phyloP scores from a whole-genome alignment of 1,140 invertebrate genomes.

The Pristionchus pacificus region DNA sequence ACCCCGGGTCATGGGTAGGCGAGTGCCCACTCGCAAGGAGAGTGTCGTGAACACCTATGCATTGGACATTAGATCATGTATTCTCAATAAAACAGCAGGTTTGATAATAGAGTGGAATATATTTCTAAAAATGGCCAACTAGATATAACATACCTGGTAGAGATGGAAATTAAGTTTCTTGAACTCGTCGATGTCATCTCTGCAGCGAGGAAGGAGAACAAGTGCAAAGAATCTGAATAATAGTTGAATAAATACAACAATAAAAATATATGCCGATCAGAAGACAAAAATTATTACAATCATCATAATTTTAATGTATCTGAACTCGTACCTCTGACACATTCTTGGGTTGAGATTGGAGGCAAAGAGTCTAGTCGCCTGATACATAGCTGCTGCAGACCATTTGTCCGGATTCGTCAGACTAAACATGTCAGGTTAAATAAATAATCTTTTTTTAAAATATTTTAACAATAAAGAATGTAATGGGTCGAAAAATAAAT shows the following conservation, averaged over 20 bases:
- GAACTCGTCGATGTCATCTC: conserved; percentile 91
- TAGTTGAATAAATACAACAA: conserved; percentile 2
- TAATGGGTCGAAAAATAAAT: conserved; percentile 6
- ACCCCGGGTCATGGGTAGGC: no score
- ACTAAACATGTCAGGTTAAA: conserved; percentile 27
- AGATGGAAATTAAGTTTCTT: conserved; percentile 94
- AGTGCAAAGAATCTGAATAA: conserved; percentile 78
- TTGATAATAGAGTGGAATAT: no score
- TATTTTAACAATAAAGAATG: neutral
- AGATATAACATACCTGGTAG: conserved; percentile 69
- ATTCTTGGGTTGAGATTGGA: conserved; percentile 92
- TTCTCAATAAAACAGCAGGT: no score
- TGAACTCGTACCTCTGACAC: conserved; percentile 74
- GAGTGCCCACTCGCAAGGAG: no score
- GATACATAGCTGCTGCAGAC: conserved; percentile 88
- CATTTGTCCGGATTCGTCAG: conserved; percentile 65
- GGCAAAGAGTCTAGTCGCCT: conserved; percentile 87
- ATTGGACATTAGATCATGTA: no score
- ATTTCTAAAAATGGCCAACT: no score
- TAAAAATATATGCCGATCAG: no score
- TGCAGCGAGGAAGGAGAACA: conserved; percentile 80
- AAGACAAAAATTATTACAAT: no score
- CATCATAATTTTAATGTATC: no score
- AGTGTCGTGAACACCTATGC: no score
- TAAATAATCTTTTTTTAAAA: neutral